These are phyloP conservation scores for Pogonomyrmex californicus DNA, from an alignment of 1,140 invertebrate species.

Conservation along the genomic window DNA sequence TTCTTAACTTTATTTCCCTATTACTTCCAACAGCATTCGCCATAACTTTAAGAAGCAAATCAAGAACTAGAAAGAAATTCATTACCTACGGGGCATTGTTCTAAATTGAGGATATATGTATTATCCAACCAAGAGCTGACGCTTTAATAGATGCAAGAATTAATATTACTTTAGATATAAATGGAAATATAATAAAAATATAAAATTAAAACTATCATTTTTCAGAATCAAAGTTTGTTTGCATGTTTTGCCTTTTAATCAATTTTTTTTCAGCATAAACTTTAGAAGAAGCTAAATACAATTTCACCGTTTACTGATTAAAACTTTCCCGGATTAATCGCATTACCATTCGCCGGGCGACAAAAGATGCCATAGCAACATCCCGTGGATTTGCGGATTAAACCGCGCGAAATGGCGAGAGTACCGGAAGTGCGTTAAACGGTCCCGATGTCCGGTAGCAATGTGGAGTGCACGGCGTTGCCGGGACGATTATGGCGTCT, in stretches of 20 bases:
- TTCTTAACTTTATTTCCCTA: conserved; percentile 51
- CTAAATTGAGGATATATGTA: conserved; percentile 42
- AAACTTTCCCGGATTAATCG: conserved; percentile 1
- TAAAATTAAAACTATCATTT: conserved; percentile 12
- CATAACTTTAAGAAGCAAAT: conserved; percentile 37
- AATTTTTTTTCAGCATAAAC: background rate
- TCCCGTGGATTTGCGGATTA: background rate
- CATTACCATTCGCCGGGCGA: background rate
- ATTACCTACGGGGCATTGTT: conserved; percentile 28
- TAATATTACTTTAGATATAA: conserved; percentile 25
- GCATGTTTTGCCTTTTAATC: background rate
- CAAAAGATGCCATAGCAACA: background rate
- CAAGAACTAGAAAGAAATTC: conserved; percentile 37
- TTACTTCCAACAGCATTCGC: conserved; percentile 27
- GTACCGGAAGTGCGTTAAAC: background rate
- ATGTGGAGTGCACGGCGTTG: conserved; percentile 4
- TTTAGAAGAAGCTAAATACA: background rate
- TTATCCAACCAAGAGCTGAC: conserved; percentile 24
- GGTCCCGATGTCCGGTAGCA: background rate
- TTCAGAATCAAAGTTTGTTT: background rate
- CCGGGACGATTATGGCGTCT: conserved; percentile 4
- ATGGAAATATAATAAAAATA: conserved; percentile 9
- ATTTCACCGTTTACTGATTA: background rate
- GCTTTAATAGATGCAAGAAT: conserved; percentile 16
- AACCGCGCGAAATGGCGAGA: background rate